phyloP scores from a whole-genome alignment of 1,140 invertebrate species.

The Drosophila kohkoa region DNA sequence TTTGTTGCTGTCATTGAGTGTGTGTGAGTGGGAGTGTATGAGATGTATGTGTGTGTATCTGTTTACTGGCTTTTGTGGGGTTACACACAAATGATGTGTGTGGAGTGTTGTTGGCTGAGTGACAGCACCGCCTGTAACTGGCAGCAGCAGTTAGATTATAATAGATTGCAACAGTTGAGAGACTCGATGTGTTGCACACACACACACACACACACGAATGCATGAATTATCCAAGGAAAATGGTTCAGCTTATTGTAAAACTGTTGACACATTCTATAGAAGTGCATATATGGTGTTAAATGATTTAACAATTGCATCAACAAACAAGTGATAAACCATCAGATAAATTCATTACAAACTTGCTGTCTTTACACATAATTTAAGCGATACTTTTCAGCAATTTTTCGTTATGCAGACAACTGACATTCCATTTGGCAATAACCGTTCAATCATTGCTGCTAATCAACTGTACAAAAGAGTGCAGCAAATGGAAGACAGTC shows the following conservation, averaged over 20 bases:
- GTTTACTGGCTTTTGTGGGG: conserved; percentile 40
- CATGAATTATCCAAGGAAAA: conserved; percentile 19
- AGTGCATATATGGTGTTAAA: background rate
- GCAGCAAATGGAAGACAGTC: conserved; percentile 59
- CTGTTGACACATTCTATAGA: background rate
- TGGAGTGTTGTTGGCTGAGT: conserved; percentile 63
- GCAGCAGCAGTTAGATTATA: conserved; percentile 69
- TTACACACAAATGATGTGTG: conserved; percentile 68
- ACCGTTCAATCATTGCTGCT: conserved; percentile 72
- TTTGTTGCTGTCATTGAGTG: conserved; percentile 66
- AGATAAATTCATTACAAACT: background rate
- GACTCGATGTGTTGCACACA: background rate
- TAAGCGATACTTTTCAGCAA: background rate
- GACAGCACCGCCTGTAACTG: conserved; percentile 60
- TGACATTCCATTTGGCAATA: conserved; percentile 60
- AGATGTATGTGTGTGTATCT: background rate
- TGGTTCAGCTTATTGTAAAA: conserved; percentile 14
- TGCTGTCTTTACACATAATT: background rate
- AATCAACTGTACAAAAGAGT: conserved; percentile 66
- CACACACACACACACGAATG: conserved; percentile 17
- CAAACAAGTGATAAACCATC: background rate
- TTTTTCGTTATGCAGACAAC: conserved; percentile 1
- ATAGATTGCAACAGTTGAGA: conserved; percentile 47
- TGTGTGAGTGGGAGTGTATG: conserved; percentile 25
- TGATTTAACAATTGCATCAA: conserved; percentile 20